Base-by-base conservation (phyloP, 2,888 invertebrate genomes). In the Cyaniris semiargus region DNA sequence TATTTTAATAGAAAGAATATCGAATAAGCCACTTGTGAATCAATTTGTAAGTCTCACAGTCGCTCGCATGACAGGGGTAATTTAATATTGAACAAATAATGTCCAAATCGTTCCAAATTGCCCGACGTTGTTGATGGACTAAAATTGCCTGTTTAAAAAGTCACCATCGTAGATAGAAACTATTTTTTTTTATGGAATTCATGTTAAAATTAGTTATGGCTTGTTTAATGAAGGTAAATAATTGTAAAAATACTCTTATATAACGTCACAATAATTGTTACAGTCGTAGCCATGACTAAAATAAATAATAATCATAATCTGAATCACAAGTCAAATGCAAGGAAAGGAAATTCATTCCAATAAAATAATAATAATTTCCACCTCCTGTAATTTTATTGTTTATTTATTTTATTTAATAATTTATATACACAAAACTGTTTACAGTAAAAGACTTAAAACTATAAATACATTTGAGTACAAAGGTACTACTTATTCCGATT, bases 51-150 rank as follows among this genome's bases (percentile, higher is more conserved):
- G 48, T 74, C 53, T 27, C 23, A 53, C 8, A 15, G 27, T 74
- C 27, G 74, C 23, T 74, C 18, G 48, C 48, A 74, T 74, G 48
- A 53, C 27, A 44, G n/a, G 53, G 27, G 7, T 27, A 27, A 48
- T 74, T 74, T 74, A 74, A 44, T 72, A 74, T 53, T 53, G 15
- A 74, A 74, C 23, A 53, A 60, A 75, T 38, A 77, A 70, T 75
- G 77, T 76, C 79, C 71, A 79, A 78, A 79, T 78, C 56, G 78
- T 56, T 78, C 66, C 76, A 76, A 79, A 76, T 78, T 78, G 79
- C 74, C 76, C 70, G n/a, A 7, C 15, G 38, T 5, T 3, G 34
- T 34, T 2, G 15, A 21, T n/a, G 27, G 27, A 34, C 71, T 66
- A 6, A 66, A 66, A 66, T 31, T 27, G 8, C 66, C 66, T 66